These are phyloP conservation scores for Omphaloscelis lunosa DNA, from an alignment of 2,888 invertebrate genomes.

Conservation along the genomic window DNA sequence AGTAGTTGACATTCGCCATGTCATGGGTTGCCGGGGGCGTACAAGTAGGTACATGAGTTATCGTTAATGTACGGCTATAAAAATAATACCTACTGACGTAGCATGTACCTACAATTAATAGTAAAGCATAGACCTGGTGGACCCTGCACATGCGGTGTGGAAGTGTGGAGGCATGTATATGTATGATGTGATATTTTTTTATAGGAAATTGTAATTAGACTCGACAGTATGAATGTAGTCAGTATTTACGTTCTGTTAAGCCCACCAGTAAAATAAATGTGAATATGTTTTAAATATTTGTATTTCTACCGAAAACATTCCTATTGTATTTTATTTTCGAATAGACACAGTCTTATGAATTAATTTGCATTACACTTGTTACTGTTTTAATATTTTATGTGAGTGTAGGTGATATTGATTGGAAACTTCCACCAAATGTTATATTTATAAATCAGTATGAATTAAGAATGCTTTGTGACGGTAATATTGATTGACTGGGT, in stretches of 20 bases:
- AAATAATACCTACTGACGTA: neutral
- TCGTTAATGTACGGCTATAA: neutral
- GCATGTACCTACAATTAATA: neutral
- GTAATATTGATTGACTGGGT: slow-evolving; percentile 31
- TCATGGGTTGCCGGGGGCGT: slow-evolving; percentile 28
- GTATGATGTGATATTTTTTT: slow-evolving; percentile 78
- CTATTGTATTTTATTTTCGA: slow-evolving; percentile 60
- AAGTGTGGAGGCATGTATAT: slow-evolving; percentile 22
- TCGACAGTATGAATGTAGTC: slow-evolving; percentile 55
- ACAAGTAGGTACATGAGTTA: neutral
- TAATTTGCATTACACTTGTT: slow-evolving; percentile 42
- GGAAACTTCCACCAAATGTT: slow-evolving; percentile 42
- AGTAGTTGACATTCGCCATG: slow-evolving; percentile 37
- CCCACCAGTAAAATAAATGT: slow-evolving; percentile 71
- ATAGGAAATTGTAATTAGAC: slow-evolving; percentile 61
- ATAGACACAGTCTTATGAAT: slow-evolving; percentile 44
- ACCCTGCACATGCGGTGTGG: slow-evolving; percentile 14
- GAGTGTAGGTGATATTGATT: slow-evolving; percentile 12
- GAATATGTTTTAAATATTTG: slow-evolving; percentile 60
- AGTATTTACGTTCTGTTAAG: slow-evolving; percentile 59
- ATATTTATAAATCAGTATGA: slow-evolving; percentile 37
- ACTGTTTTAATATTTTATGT: slow-evolving; percentile 37
- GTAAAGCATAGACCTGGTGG: slow-evolving; percentile 16
- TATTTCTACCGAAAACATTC: slow-evolving; percentile 64
- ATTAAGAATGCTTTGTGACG: slow-evolving; percentile 21